Evolutionary conservation across 2,888 invertebrate species (phyloP).

Genomic region (Nycteola revayana): DNA sequence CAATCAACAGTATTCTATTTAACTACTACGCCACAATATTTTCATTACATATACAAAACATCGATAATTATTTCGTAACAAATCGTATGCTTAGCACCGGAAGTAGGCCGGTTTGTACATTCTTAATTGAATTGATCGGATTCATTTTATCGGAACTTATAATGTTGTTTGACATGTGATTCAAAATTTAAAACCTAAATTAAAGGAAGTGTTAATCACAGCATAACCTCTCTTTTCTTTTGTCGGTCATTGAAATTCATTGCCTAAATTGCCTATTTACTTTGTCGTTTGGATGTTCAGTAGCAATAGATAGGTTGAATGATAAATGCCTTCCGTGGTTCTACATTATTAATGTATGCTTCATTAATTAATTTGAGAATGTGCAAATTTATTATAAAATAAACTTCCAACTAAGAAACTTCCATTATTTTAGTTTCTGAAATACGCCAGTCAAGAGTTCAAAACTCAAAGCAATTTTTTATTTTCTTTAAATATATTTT

Average conservation of each 20-base stretch:
- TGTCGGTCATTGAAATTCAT: not conserved
- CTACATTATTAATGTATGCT: not conserved
- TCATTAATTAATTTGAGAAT: no score
- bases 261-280: no score
- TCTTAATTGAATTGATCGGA: constrained; percentile 54
- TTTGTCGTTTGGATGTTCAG: no score
- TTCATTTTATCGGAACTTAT: not conserved
- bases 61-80: constrained; percentile 48
- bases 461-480: no score
- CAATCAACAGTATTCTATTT: no score
- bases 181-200: constrained; percentile 18
- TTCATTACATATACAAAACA: constrained; percentile 18
- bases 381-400: no score
- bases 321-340: not conserved
- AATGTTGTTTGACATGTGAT: not conserved
- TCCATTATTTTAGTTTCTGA: no score
- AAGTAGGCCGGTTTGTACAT: constrained; percentile 49
- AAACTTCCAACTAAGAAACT: no score
- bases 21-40: constrained; percentile 27
- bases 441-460: no score
- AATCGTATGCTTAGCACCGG: constrained; percentile 45
- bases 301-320: not conserved
- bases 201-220: constrained; percentile 28
- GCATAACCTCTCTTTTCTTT: not conserved
- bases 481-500: no score